phyloP scores from a whole-genome alignment of 2,113 vertebrate genomes.

The Holacanthus passer region DNA sequence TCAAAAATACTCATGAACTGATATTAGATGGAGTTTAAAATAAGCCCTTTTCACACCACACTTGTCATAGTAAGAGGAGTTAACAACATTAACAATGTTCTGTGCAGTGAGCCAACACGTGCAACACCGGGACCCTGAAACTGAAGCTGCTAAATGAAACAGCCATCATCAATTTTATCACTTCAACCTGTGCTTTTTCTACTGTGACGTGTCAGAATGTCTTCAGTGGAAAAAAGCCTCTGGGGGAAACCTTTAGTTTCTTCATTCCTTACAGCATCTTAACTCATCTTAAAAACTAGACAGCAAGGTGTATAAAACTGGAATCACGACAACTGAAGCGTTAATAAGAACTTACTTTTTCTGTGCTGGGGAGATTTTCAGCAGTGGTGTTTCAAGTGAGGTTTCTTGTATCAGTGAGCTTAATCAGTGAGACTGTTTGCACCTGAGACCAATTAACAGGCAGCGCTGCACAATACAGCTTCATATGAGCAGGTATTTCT shows the following conservation, averaged over 20 bases:
- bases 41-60: not conserved
- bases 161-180: not conserved
- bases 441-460: conserved; percentile 13
- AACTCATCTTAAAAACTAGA: not conserved
- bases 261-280: not conserved
- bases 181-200: not conserved
- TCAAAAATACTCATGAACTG: not conserved
- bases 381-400: too few species aligned
- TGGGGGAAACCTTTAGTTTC: not conserved
- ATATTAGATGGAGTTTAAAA: not conserved
- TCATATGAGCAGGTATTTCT: not conserved
- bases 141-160: not conserved
- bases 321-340: not conserved
- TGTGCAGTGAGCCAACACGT: not conserved
- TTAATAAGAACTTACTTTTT: not conserved
- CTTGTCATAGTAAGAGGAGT: not conserved
- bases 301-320: not conserved
- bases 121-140: not conserved
- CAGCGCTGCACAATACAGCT: not conserved
- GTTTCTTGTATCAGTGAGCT: not conserved
- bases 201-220: not conserved
- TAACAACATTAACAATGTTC: not conserved
- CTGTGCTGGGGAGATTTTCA: too few species aligned
- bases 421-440: not conserved
- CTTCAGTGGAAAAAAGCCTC: not conserved